Percentiles rank a stretch among this genome's conserved stretches.
phyloP scores from a whole-genome alignment of 2,113 vertebrate species.

The Polyodon spathula region DNA sequence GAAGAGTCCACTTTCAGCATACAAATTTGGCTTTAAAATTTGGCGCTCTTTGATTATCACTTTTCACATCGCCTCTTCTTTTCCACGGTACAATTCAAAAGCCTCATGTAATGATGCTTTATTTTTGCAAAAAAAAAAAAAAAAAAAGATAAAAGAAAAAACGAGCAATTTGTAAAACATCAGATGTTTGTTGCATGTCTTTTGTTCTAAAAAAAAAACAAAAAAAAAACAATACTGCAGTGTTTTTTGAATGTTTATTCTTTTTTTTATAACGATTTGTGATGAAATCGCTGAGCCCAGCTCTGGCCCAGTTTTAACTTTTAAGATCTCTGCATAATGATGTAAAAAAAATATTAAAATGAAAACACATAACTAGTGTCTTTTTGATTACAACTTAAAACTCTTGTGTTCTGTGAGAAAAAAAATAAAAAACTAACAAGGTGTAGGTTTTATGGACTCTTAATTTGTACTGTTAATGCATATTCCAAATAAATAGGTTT shows the following conservation, averaged over 20 bases:
- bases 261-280: constrained; percentile 54
- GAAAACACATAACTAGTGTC: constrained; percentile 59
- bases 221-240: constrained; percentile 59
- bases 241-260: constrained; percentile 61
- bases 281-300: constrained; percentile 60
- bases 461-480: constrained; percentile 95
- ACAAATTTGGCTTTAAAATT: too few species aligned
- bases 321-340: constrained; percentile 68
- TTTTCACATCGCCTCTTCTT: constrained; percentile 52
- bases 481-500: constrained; percentile 94
- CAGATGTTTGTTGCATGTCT: constrained; percentile 67
- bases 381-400: constrained; percentile 63
- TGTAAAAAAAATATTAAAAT: constrained; percentile 66
- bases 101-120: constrained; percentile 64
- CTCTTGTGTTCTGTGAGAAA: constrained; percentile 72
- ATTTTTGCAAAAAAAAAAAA: constrained; percentile 45
- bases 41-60: constrained; percentile 20
- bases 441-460: constrained; percentile 86
- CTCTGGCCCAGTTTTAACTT: constrained; percentile 72
- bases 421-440: constrained; percentile 71
- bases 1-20: constrained; percentile 7
- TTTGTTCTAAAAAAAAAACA: constrained; percentile 63
- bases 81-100: constrained; percentile 41
- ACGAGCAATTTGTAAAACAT: constrained; percentile 62
- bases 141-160: too few species aligned